phyloP scores from a whole-genome alignment of 2,888 invertebrate species.

The Mystacides longicornis region DNA sequence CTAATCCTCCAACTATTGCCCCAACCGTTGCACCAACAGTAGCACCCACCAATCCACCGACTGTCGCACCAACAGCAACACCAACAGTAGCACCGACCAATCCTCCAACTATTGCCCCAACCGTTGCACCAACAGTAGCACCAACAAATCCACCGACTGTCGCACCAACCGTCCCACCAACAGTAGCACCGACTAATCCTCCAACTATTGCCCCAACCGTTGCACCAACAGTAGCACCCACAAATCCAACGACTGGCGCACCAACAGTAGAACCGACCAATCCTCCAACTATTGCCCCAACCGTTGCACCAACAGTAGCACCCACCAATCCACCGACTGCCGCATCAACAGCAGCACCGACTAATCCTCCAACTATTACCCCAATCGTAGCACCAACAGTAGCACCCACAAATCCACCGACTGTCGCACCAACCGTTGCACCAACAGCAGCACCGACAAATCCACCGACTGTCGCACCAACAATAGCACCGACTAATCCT shows the following conservation, averaged over 20 bases:
- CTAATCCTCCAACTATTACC: constrained; percentile 21
- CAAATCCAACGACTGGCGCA: neutral
- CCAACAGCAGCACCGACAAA: constrained; percentile 26
- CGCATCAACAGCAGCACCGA: too few species aligned
- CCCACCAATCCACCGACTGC: constrained; percentile 26
- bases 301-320: constrained; percentile 21
- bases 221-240: neutral
- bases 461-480: constrained; percentile 25
- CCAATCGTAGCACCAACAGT: constrained; percentile 27
- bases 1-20: constrained; percentile 21
- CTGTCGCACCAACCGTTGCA: constrained; percentile 26
- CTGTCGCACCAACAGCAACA: constrained; percentile 26
- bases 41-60: constrained; percentile 26
- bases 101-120: constrained; percentile 29
- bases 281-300: neutral
- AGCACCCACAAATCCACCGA: constrained; percentile 26
- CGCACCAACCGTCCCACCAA: constrained; percentile 12
- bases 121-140: constrained; percentile 30
- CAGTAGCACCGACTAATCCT: neutral
- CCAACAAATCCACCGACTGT: constrained; percentile 26
- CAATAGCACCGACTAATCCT: constrained; percentile 29
- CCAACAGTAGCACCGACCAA: constrained; percentile 26
- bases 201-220: neutral
- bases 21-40: constrained; percentile 27
- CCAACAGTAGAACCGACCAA: neutral